Base-by-base conservation (phyloP, 2,888 invertebrate species). In the Cephus sareptanus region DNA sequence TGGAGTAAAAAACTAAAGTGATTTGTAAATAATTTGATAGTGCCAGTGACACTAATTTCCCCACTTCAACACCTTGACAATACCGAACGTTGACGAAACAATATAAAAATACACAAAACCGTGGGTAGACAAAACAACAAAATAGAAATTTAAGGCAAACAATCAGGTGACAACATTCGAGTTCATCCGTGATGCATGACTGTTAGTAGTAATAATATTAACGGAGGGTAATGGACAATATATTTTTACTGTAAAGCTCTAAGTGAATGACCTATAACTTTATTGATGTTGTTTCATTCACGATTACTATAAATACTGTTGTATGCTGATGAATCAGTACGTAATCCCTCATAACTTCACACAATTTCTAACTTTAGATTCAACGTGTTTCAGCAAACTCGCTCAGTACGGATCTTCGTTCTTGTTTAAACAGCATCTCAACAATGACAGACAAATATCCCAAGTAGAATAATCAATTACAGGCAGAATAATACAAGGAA, bases 231-330 rank as follows among this genome's bases (percentile, higher is more conserved):
- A 9, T 56, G 56, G 23, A 56, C 0, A 56, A 56, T 56, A 56
- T 23, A 56, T 23, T 23, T 56, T 56, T 56, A 9, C 2, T 23
- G 2, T 56, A 23, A 56, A 56, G 23, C 23, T 56, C 23, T 23
- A 56, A 56, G 56, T 56, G 23, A 56, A 56, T 56, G 56, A 15
- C 23, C 56, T 56, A 23, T 56, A 56, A 23, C 56, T 56, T 56
- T 56, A 56, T 56, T 56, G 56, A 56, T 56, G 23, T 15, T 40
- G 15, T 75, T 82, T 83, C 82, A 82, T 82, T 83, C 76, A 78
- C 80, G 77, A 79, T 80, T 69, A 78, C 79, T 82, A 83, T 81
- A 78, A 80, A 82, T 80, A 81, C 70, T 79, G 80, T 79, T 78
- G 82, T 80, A 83, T 69, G 70, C 35, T 73, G 73, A 75, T 78